Conservation (phyloP, 1,140 invertebrate species). For the Papilio machaon region DNA sequence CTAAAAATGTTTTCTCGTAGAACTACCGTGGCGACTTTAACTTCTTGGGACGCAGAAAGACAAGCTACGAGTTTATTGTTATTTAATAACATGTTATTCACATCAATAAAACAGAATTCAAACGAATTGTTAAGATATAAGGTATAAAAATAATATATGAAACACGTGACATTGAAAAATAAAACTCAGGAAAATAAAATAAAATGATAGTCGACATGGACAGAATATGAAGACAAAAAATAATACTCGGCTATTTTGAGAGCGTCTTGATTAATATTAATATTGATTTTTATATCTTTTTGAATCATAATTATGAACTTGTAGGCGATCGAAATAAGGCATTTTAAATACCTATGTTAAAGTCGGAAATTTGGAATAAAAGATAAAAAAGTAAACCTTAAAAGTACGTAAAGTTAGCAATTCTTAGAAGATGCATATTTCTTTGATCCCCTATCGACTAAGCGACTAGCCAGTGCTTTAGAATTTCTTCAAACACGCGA, state of each 20-base stretch:
- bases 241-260: background rate
- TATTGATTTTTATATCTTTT: slow-evolving; percentile 2
- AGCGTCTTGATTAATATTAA: background rate
- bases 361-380: background rate
- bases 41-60: too few species aligned
- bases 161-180: background rate
- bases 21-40: too few species aligned
- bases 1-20: too few species aligned
- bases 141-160: background rate
- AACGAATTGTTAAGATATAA: background rate
- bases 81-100: background rate
- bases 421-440: too few species aligned
- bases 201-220: background rate
- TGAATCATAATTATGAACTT: background rate
- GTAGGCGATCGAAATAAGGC: background rate
- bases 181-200: background rate
- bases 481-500: too few species aligned
- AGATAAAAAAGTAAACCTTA: too few species aligned
- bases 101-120: background rate
- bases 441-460: too few species aligned
- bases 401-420: too few species aligned
- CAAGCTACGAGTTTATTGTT: too few species aligned
- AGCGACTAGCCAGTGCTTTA: too few species aligned
- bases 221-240: background rate
- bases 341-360: background rate